Conservation (phyloP, 2,113 vertebrate species). For the Burhinus oedicnemus region DNA sequence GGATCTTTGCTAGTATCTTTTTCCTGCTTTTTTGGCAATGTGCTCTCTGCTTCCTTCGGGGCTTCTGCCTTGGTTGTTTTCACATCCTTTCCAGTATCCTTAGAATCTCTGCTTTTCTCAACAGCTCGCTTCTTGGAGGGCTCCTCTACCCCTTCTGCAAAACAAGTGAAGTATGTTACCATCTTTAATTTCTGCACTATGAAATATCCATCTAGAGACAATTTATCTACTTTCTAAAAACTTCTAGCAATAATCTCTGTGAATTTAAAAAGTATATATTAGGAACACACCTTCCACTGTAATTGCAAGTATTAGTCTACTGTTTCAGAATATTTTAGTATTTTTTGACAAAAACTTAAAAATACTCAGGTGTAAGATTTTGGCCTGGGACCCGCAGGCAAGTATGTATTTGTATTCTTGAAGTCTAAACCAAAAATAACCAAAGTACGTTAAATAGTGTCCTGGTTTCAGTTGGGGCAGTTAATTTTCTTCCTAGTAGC, state of each 20-base stretch:
- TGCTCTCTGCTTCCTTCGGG: constrained; percentile 34
- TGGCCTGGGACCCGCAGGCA: neutral
- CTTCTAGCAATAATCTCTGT: neutral
- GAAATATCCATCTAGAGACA: neutral
- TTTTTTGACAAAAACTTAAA: neutral
- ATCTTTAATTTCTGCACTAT: neutral
- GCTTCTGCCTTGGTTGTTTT: constrained; percentile 51
- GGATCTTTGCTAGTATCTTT: constrained; percentile 8
- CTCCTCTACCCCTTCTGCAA: constrained; percentile 81
- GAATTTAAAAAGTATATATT: neutral
- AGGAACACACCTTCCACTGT: neutral
- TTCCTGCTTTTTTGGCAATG: constrained; percentile 51
- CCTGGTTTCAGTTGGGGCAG: neutral
- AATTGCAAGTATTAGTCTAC: neutral
- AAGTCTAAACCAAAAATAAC: neutral
- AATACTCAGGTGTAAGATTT: neutral
- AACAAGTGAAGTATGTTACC: constrained; percentile 28
- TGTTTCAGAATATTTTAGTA: neutral
- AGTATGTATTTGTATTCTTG: neutral
- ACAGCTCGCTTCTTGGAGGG: constrained; percentile 70
- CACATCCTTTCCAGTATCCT: constrained; percentile 59
- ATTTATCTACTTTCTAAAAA: neutral
- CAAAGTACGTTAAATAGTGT: neutral
- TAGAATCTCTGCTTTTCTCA: constrained; percentile 66
- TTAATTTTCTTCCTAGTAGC: neutral